Percentiles rank a stretch among this genome's conserved stretches.
phyloP scores from a whole-genome alignment of 2,113 vertebrate genomes.

The Prolemur simus region DNA sequence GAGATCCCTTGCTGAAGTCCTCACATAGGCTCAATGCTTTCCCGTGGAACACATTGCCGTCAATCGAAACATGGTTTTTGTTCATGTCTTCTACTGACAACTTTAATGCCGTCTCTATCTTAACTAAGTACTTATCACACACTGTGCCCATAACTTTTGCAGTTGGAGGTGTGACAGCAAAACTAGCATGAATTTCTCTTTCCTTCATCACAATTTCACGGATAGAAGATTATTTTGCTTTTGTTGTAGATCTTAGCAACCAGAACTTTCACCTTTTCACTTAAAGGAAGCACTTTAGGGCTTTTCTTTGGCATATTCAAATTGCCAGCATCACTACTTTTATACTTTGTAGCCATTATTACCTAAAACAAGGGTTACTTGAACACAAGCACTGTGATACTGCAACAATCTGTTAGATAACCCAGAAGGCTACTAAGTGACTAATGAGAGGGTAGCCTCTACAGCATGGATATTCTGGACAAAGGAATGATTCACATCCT shows the following conservation, averaged over 20 bases:
- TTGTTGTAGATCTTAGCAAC: not conserved
- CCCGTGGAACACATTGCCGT: not conserved
- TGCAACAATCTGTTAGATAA: not conserved
- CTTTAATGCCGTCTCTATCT: not conserved
- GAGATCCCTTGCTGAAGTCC: not conserved
- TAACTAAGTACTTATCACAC: not conserved
- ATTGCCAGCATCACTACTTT: not conserved
- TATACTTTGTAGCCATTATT: not conserved
- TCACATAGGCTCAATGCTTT: not conserved
- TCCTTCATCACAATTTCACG: not conserved
- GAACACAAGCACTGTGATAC: not conserved
- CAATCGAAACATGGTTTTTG: not conserved
- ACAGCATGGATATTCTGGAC: not conserved
- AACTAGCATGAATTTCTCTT: not conserved
- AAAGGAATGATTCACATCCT: not conserved
- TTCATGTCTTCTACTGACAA: not conserved
- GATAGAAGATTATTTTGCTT: not conserved
- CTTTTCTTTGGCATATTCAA: not conserved
- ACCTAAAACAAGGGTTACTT: not conserved
- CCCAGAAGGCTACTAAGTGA: not conserved
- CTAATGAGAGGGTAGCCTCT: no score
- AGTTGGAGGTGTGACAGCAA: not conserved
- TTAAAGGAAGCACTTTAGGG: not conserved
- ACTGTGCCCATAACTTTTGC: not conserved
- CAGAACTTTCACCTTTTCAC: not conserved